Evolutionary conservation across 2,113 vertebrate species (phyloP), one percentile per base, ranked within the genome.

Genomic region (Grantiella picta): DNA sequence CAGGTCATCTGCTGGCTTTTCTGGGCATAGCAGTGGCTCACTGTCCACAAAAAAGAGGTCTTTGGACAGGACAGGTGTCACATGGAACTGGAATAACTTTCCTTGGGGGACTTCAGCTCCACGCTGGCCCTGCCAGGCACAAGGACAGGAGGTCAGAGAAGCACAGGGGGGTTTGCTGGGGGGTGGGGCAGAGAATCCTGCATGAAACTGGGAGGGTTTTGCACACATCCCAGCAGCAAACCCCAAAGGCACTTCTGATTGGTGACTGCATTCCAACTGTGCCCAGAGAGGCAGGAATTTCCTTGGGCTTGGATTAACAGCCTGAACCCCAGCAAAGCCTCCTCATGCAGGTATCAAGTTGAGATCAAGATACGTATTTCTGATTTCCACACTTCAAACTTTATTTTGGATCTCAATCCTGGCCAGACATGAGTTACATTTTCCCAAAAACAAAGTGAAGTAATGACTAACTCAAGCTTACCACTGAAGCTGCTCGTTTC

Each of bases 401-500:
- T 52, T 8, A 15, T 8, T 63, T 73, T 44, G 35, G 1, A 70
- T 40, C 83, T 78, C 53, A 59, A 2, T 45, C n/a, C 35, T 50
- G 27, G 77, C 29, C 49, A 69, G 53, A 83, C 33, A 29, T 7
- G 29, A 36, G 53, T 14, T 49, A 0, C 5, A 2, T 33, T 65
- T 83, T 57, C 50, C 47, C 42, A 25, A 23, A 52, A 69, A 19
- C 29, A 33, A 72, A 69, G 12, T 8, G 17, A 42, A 83, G 16
- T 10, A 38, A 40, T 4, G 28, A 57, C 7, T 6, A 70, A 40
- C 49, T 81, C 20, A 29, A 64, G 82, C 96, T 97, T 92, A 98
- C 98, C 89, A 35, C 75, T 81, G 86, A 75, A 71, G 31, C 59
- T 56, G 83, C 86, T 72, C 57, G 47, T 68, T 86, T 88, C 28